Evolutionary conservation across 1,140 invertebrate species (phyloP), one percentile per base, ranked within the genome.

Genomic region (Bombus cullumanus): DNA sequence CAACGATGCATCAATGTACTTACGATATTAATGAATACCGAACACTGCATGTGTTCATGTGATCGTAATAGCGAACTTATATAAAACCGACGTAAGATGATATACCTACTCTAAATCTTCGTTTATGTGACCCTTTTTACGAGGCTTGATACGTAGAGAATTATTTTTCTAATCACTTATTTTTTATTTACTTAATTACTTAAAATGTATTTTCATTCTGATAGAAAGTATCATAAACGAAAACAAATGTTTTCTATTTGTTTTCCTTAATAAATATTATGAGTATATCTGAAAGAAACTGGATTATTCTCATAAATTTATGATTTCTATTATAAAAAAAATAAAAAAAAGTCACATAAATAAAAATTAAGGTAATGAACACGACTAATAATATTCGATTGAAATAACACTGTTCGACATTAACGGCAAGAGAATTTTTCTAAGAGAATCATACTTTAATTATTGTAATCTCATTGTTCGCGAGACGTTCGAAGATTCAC

Each of bases 1-100:
- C 84, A 79, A 85, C 87, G 73, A 88, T 88, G 83, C 88, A 88
- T 88, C 77, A 86, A 88, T 88, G 88, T 89, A 89, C 88, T 89
- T 89, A 89, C 87, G 34, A 89, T 81, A 81, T 81, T 78, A 81
- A 88, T 37, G 72, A 89, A 64, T 83, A 74, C 59, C 84, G 88
- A 89, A 77, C 47, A 77, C 57, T 77, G 47, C 53, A 39, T 25
- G 79, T 68, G 86, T 74, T 84, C 86, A 68, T 62, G 82, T 78
- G 66, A 84, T 85, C 75, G 82, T 83, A 64, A 75, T 41, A 59
- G 43, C 77, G 57, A 76, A 69, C 59, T 76, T 66, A 53, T 37
- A 73, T 39, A 62, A 41, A 69, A 77, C 66, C 34, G 73, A 43
- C 28, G 41, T 41, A 25, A 22, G 57, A 57, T n/a, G 25, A 28